Conservation (phyloP, 2,888 invertebrate species). For the Hipparchia semele region DNA sequence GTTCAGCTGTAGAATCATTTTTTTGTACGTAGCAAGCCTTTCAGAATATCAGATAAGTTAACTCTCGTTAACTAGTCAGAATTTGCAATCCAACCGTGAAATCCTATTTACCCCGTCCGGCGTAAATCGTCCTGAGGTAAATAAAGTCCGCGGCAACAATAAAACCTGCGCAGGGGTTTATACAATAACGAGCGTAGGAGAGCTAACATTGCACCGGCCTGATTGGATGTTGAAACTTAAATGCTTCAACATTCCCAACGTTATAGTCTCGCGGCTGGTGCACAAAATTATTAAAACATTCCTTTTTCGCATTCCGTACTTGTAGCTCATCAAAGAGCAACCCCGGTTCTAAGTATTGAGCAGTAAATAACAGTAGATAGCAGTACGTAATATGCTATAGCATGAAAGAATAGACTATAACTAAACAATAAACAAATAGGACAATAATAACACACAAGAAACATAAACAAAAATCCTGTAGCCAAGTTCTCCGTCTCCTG, state of each 20-base stretch:
- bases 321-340: too few relatives aligned
- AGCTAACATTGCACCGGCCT: slow-evolving; percentile 34
- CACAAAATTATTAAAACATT: too few relatives aligned
- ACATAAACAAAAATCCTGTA: too few relatives aligned
- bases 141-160: slow-evolving; percentile 42
- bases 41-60: slow-evolving; percentile 28
- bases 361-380: too few relatives aligned
- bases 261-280: background rate
- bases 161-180: slow-evolving; percentile 37
- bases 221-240: slow-evolving; percentile 30
- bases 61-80: slow-evolving; percentile 27
- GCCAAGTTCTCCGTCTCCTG: too few relatives aligned
- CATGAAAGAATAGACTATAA: too few relatives aligned
- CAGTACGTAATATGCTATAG: too few relatives aligned
- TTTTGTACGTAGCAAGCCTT: background rate
- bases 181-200: slow-evolving; percentile 41
- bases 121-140: slow-evolving; percentile 42
- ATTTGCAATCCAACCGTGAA: slow-evolving; percentile 47
- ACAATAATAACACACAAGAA: too few relatives aligned
- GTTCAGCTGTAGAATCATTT: background rate
- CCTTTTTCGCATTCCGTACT: too few relatives aligned
- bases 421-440: too few relatives aligned
- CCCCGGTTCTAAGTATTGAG: too few relatives aligned
- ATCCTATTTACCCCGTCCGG: slow-evolving; percentile 38
- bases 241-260: slow-evolving; percentile 14